Percentiles rank a stretch among this genome's conserved stretches.
Conservation (phyloP, 2,113 vertebrate genomes). For the human region GRCh38 chr6:75463501-75464000, state of each 20-base stretch:
- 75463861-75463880: constrained; percentile 27
- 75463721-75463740: background rate
- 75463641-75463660: background rate
- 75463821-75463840: constrained; percentile 36
- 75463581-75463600: constrained; percentile 7
- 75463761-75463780: constrained; percentile 11
- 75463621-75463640: background rate
- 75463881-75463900: constrained; percentile 43
- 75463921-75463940: constrained; percentile 59
- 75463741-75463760: constrained; percentile 4
- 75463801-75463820: constrained; percentile 26
- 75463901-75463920: constrained; percentile 64
- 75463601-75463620: background rate
- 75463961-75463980: constrained; percentile 62
- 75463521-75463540: background rate
- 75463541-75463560: background rate
- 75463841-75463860: constrained; percentile 25
- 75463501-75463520: constrained; percentile 53
- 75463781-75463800: background rate
- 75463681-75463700: constrained; percentile 9
- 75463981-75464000: constrained; percentile 71
- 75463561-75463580: constrained; percentile 22
- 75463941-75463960: constrained; percentile 30
- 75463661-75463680: constrained; percentile 20
- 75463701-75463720: constrained; percentile 22